Base-by-base conservation (phyloP, 2,888 invertebrate species). In the Plebejus melissa region DNA sequence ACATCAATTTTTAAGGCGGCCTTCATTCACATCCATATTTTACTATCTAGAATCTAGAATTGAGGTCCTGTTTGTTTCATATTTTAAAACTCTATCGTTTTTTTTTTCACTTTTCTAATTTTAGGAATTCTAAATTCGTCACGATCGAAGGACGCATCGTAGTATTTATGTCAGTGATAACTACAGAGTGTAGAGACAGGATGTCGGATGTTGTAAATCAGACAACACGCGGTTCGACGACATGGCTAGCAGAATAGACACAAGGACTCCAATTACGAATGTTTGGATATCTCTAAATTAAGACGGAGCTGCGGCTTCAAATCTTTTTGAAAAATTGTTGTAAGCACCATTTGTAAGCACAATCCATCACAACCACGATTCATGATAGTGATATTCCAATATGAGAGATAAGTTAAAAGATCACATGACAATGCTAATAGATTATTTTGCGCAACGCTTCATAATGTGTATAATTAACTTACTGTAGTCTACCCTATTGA, bases 191-290 rank as follows among this genome's bases (percentile, higher is more conserved):
- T 46, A 28, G 70, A 4, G 46, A 46, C 69, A 75, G 75, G 75
- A 75, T 75, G 69, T 50, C 50, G 75, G 54, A 69, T 69, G 54
- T 75, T 69, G 75, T 75, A 50, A 69, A 75, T 69, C 69, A 38
- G 69, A 16, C 57, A 22, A 69, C 36, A 54, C 69, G 54, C 32
- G 65, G 28, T 36, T 32, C 32, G 32, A 65, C 32, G 32, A 65
- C 65, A 65, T 16, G 32, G 32, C 54, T 54, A 54, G 28, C 16
- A 65, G 5, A 13, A 36, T 32, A 32, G 32, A 65, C 65, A 65
- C 65, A 32, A 13, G 65, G 65, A 22, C 13, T 13, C 60, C 11
- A 60, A 60, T 60, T 60, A 60, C 7, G 9, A 58, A 58, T 58
- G 22, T 60, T 28, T 11, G 2, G 28, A 58, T 7, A 28, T 4